Evolutionary conservation across 2,888 invertebrate species (phyloP).

Genomic region (Melipona beecheii): DNA sequence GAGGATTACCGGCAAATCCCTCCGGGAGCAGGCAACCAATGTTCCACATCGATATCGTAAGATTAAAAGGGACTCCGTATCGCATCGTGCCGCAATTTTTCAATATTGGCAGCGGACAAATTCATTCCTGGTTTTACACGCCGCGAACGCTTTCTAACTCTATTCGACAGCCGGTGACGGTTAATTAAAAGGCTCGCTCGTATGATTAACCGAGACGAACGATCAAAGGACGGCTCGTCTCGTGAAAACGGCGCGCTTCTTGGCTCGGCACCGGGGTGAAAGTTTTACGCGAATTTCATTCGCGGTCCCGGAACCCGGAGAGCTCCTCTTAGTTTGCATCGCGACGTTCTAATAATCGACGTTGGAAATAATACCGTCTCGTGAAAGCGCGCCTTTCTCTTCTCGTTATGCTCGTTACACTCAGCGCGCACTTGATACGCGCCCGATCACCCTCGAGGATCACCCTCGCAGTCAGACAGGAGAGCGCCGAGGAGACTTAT

Average conservation of each 20-base stretch:
- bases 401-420: constrained; percentile 26
- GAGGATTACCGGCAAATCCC: constrained; percentile 36
- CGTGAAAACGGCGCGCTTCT: background rate
- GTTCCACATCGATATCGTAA: constrained; percentile 18
- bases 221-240: background rate
- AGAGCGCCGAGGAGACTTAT: background rate
- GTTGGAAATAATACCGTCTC: constrained; percentile 8
- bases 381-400: constrained; percentile 19
- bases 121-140: constrained; percentile 2
- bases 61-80: constrained; percentile 15
- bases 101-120: constrained; percentile 21
- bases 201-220: constrained; percentile 8
- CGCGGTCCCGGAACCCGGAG: background rate
- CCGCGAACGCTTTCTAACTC: constrained; percentile 10
- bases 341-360: background rate
- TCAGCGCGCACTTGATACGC: background rate
- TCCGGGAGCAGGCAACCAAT: constrained; percentile 18
- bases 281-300: constrained; percentile 1
- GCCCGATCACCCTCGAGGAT: constrained; percentile 25
- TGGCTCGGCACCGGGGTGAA: background rate
- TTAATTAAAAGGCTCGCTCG: constrained; percentile 1
- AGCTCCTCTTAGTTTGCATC: constrained; percentile 14
- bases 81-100: constrained; percentile 22
- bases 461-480: background rate
- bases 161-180: background rate